Base-by-base conservation (phyloP, 23 tunicate species). In the Trididemnum miniatum region DNA sequence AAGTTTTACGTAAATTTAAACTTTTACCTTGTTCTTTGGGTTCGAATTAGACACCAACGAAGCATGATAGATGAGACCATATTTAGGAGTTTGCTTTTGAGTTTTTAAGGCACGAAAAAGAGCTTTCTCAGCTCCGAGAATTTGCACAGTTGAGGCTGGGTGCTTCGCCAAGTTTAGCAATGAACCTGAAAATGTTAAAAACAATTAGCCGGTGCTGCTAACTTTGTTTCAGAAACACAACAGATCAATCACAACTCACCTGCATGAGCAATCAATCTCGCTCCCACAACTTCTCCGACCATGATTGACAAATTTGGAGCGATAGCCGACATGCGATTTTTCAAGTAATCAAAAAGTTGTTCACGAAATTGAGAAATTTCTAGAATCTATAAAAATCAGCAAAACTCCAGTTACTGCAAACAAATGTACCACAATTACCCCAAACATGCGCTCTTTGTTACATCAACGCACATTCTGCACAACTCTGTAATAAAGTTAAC, bases 91-190 rank as follows among this genome's bases (percentile, higher is more conserved):
- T 73, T 91, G 91, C 51, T 96, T 92, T 59, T 88, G 85, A 3
- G 99, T 96, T 52, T 96, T 96, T 28, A 96, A 67, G 3, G 99
- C 99, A 9, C 99, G 87, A 37, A 96, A 96, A 71, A 96, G 78
- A 38, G 99, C 99, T 67, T 96, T 96, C 80, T 96, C 99, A 4
- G 99, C 99, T 20, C 99, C 99, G 2, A 96, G 87, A 57, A 96
- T 96, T 82, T 96, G 99, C 0, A 96, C 97, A 39, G 99, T 96
- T 2, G 99, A 96, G 18, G 99, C 93, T n/a, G 99, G 99, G 65
- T 91, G 93, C 62, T 96, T 96, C 64, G 99, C 99, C 27, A 96
- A 74, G 64, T 91, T 96, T 7, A 96, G 57, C 26, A 96, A 80
- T 0, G 99, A 96, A 1, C 99, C 93, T 88, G 79, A 1, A 39